Percentiles rank a stretch among this genome's conserved stretches.
Evolutionary conservation across 2,113 vertebrate species (phyloP).

Genomic region (Pogona vitticeps): DNA sequence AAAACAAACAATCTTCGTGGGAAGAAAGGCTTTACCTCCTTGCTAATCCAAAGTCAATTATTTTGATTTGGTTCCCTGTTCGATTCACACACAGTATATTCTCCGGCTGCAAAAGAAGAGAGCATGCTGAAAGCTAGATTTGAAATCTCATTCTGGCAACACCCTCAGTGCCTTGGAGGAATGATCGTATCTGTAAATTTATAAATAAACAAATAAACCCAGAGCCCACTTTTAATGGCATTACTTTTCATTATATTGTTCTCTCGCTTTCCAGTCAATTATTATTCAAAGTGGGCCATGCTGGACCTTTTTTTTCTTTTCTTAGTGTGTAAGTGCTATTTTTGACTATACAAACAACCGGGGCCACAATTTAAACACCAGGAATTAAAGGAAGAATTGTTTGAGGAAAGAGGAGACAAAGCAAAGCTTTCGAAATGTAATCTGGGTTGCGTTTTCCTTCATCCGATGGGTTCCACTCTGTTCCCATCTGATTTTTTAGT

Average conservation of each 20-base stretch:
- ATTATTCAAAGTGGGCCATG: too few species aligned
- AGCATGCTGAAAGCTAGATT: background rate
- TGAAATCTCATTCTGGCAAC: background rate
- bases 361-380: background rate
- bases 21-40: constrained; percentile 77
- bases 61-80: constrained; percentile 90
- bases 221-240: background rate
- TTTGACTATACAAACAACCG: background rate
- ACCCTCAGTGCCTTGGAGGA: too few species aligned
- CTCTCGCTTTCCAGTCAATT: too few species aligned
- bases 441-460: too few species aligned
- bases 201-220: too few species aligned
- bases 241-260: too few species aligned
- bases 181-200: too few species aligned
- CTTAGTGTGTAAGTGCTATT: background rate
- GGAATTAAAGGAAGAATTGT: background rate
- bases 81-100: constrained; percentile 92
- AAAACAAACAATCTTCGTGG: background rate
- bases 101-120: constrained; percentile 82
- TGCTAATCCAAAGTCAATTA: constrained; percentile 97
- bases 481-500: too few species aligned
- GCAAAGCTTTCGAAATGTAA: too few species aligned
- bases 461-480: too few species aligned
- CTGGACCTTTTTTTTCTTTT: too few species aligned
- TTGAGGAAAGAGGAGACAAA: background rate